Evolutionary conservation across 35 echinoderm and acorn worm species (phyloP), one percentile per base, ranked within the genome.

Genomic region (Diadema setosum): DNA sequence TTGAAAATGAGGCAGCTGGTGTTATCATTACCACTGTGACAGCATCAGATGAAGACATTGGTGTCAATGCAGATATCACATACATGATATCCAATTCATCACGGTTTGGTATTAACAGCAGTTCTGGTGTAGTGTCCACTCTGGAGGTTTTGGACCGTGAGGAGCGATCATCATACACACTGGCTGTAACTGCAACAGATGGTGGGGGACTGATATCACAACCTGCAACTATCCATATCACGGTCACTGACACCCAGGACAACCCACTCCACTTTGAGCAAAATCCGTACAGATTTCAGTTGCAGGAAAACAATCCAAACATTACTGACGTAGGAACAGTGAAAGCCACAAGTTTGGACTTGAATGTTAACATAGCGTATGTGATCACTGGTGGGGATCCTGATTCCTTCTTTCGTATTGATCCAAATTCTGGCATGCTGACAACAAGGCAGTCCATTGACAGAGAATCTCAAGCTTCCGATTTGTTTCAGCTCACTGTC

Each of bases 321-420:
- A 48, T 58, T 12, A 85, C 85, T 39, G 84, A 52, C 21, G 90
- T 99, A 46, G 96, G 96, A 33, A 82, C 20, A 36, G 96, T 99
- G 9, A 5, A 3, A 60, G 96, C 96, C 34, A 75, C 85, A 23
- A 92, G 89, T 59, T 32, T 64, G 61, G 96, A 99, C 76, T 45
- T 91, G n/a, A 74, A 88, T 67, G 84, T 86, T 39, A 75, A 84
- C 29, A 92, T 99, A 30, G 95, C 86, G 43, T 99, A 95, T 29
- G 60, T 64, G 8, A 94, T 99, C 46, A 88, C 87, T 33, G 92
- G 89, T 42, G 96, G 96, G 23, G 96, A 99, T 90, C 92, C 88
- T 46, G 84, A 83, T 25, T 59, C 86, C 45, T 75, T 88, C 32
- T 99, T 99, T 65, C 55, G 91, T 33, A 99, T 99, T 52, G 49